These are phyloP conservation scores for Brienomyrus longianalis DNA, from an alignment of 2,113 vertebrate genomes.

Conservation along the genomic window DNA sequence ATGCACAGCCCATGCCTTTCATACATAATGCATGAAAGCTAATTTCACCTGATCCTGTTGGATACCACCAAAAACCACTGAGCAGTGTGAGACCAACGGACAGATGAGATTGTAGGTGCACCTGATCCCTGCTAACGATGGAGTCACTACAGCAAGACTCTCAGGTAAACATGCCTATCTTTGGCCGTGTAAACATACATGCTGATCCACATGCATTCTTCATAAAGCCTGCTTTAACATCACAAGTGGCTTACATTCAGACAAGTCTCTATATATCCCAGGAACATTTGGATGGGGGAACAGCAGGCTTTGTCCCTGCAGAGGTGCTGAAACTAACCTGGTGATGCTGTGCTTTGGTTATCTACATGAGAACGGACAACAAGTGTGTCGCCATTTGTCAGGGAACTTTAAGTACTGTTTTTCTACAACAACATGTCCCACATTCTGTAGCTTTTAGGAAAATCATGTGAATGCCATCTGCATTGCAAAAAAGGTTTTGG, in stretches of 20 bases:
- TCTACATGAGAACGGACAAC: background rate
- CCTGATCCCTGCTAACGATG: constrained; percentile 25
- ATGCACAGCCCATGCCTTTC: background rate
- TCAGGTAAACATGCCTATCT: constrained; percentile 18
- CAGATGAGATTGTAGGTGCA: background rate
- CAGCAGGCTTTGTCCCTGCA: background rate
- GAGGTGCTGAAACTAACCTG: background rate
- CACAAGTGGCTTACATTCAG: background rate
- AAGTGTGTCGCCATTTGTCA: background rate
- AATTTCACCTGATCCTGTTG: constrained; percentile 42
- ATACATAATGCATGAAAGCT: constrained; percentile 51
- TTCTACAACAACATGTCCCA: background rate
- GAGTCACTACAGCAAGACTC: background rate
- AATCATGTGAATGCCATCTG: background rate
- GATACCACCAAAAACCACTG: constrained; percentile 43
- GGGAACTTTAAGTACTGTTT: background rate
- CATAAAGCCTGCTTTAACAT: background rate
- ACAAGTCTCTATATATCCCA: background rate
- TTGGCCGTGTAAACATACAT: constrained; percentile 21
- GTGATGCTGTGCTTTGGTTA: background rate
- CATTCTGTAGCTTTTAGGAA: background rate
- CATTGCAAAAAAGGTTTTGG: background rate
- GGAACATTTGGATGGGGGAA: background rate
- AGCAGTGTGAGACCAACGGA: constrained; percentile 19
- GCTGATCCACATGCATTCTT: background rate